Base-by-base conservation (phyloP, 92 coral and sea anemone genomes). In the Isaurus tuberculatus region DNA sequence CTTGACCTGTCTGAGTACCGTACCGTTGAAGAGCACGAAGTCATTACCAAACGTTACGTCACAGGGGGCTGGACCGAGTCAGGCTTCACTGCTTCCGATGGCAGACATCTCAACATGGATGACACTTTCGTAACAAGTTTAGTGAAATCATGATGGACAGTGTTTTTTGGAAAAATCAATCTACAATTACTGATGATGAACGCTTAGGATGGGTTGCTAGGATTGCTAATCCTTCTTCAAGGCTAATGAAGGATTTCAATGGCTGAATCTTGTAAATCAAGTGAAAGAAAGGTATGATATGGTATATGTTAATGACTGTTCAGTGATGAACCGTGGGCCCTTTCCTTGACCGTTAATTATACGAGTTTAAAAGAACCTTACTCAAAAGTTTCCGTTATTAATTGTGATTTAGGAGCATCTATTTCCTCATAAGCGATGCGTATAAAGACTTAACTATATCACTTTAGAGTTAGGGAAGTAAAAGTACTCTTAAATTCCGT, bases 21-120 rank as follows among this genome's bases (percentile, higher is more conserved):
- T n/a, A n/a, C n/a, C n/a, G n/a, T n/a, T n/a, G 72, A 51, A 79
- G 78, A 80, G 86, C 84, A 80, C 81, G 20, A 86, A 72, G 57
- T 81, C 84, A 90, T 84, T 91, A 92, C 79, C 81, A 71, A 78
- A 28, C 72, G 80, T 92, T 91, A 92, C 96, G 96, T 92, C 96
- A 92, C 84, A 85, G 88, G 85, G 88, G 90, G 92, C 93, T 91
- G 98, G 94, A 84, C 81, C 91, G 91, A 91, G 89, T 89, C 53
- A 17, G 19, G 53, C 70, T 34, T 74, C 70, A 63, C 65, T 74
- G 30, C 53, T 20, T 15, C 34, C 75, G 27, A 36, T 73, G 80
- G 65, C 20, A 67, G 72, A 73, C 60, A 83, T 73, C 91, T 74
- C 90, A 93, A 93, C 90, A 93, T 93, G 98, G 98, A 79, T 89